phyloP scores from a whole-genome alignment of 2,797 vertebrate species.

The Sparus aurata region DNA sequence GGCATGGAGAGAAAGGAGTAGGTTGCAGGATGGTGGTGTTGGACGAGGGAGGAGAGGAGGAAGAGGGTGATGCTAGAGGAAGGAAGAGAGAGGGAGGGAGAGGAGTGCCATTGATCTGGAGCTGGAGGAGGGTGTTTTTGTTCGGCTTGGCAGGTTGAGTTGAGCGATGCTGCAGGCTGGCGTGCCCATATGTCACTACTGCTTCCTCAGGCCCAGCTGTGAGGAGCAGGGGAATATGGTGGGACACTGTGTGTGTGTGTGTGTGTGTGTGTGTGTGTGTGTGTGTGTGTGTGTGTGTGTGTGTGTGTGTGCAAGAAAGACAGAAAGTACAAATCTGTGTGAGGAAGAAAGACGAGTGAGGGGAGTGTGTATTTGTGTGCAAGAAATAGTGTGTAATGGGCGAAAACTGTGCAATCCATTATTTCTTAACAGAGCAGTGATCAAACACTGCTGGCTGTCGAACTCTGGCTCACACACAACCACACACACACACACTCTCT shows the following conservation, averaged over 20 bases:
- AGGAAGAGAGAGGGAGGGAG: neutral
- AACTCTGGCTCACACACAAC: slow-evolving; percentile 39
- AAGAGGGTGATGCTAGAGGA: neutral
- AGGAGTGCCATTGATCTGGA: slow-evolving; percentile 48
- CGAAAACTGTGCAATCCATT: slow-evolving; percentile 72
- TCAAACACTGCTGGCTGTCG: slow-evolving; percentile 66
- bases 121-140: slow-evolving; percentile 51
- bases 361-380: slow-evolving; percentile 14
- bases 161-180: slow-evolving; percentile 74
- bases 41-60: slow-evolving; percentile 1
- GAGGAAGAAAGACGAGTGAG: slow-evolving; percentile 19
- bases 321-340: neutral
- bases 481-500: slow-evolving; percentile 11
- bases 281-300: neutral
- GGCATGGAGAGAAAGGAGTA: neutral
- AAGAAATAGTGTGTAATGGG: slow-evolving; percentile 38
- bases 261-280: slow-evolving; percentile 1
- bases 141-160: slow-evolving; percentile 71
- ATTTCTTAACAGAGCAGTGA: slow-evolving; percentile 69
- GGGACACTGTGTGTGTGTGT: slow-evolving; percentile 13
- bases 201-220: slow-evolving; percentile 78
- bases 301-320: neutral
- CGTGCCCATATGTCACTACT: slow-evolving; percentile 73
- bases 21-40: neutral
- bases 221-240: slow-evolving; percentile 59